These are phyloP conservation scores for Oncorhynchus tshawytscha DNA, from an alignment of 2,113 vertebrate species.

Conservation along the genomic window DNA sequence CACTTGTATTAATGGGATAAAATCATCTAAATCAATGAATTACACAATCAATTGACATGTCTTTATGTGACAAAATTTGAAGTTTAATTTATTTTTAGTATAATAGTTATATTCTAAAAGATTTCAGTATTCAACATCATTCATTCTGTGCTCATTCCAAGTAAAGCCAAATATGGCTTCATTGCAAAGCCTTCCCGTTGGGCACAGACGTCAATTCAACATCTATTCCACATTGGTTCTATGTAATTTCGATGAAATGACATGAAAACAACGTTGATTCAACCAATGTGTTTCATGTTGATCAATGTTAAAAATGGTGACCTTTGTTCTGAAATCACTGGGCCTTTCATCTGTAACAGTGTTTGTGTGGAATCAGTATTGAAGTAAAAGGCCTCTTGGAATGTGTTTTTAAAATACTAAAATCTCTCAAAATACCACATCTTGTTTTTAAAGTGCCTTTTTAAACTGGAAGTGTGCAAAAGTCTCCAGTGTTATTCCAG, in stretches of 20 bases:
- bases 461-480: slow-evolving; percentile 18
- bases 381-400: not conserved
- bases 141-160: slow-evolving; percentile 44
- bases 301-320: too few species aligned
- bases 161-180: slow-evolving; percentile 38
- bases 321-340: too few species aligned
- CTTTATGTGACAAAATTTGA: not conserved
- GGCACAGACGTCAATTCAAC: too few species aligned
- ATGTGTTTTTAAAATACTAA: slow-evolving; percentile 5
- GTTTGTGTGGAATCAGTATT: not conserved
- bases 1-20: not conserved
- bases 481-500: not conserved
- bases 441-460: slow-evolving; percentile 91
- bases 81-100: not conserved
- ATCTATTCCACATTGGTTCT: too few species aligned
- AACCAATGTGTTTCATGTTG: too few species aligned
- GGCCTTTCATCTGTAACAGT: not conserved
- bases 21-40: not conserved
- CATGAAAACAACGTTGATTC: too few species aligned
- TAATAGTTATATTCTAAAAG: slow-evolving; percentile 13
- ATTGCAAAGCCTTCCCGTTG: not conserved
- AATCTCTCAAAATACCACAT: slow-evolving; percentile 16
- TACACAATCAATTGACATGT: not conserved
- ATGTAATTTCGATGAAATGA: too few species aligned
- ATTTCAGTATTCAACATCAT: slow-evolving; percentile 47